Evolutionary conservation across 2,888 invertebrate genomes (phyloP).

Genomic region (Synergus umbraculus): DNA sequence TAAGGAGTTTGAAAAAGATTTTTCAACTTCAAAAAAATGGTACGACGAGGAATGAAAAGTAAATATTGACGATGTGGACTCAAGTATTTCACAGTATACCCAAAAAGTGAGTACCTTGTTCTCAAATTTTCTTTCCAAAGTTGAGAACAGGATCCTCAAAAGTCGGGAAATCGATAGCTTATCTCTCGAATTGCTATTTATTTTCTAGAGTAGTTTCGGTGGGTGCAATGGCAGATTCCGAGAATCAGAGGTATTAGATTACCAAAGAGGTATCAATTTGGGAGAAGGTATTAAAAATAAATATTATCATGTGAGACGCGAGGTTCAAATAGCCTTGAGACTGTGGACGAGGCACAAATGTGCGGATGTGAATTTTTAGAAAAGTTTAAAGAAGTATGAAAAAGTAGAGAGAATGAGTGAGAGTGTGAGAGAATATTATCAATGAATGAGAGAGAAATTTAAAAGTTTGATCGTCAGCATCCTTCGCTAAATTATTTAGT

Average conservation of each 20-base stretch:
- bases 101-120: conserved; percentile 2
- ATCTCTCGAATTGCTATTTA: conserved; percentile 34
- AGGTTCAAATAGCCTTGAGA: conserved; percentile 28
- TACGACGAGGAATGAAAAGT: neutral
- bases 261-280: conserved; percentile 21
- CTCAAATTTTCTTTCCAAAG: neutral
- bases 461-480: conserved; percentile 20
- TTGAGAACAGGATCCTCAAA: conserved; percentile 9
- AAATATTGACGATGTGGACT: conserved; percentile 24
- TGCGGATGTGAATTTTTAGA: conserved; percentile 35
- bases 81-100: conserved; percentile 36
- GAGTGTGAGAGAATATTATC: conserved; percentile 2
- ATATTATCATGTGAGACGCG: conserved; percentile 6
- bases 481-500: conserved; percentile 31
- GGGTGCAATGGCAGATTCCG: conserved; percentile 9
- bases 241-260: conserved; percentile 4
- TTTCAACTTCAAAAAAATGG: neutral
- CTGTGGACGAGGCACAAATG: conserved; percentile 36
- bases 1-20: neutral
- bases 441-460: conserved; percentile 16
- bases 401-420: neutral
- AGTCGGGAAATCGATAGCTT: neutral
- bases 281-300: conserved; percentile 12
- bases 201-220: conserved; percentile 32
- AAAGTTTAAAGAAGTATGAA: conserved; percentile 2